These are phyloP conservation scores for Piscicola geometra DNA, from an alignment of 2,888 invertebrate genomes.

Conservation along the genomic window DNA sequence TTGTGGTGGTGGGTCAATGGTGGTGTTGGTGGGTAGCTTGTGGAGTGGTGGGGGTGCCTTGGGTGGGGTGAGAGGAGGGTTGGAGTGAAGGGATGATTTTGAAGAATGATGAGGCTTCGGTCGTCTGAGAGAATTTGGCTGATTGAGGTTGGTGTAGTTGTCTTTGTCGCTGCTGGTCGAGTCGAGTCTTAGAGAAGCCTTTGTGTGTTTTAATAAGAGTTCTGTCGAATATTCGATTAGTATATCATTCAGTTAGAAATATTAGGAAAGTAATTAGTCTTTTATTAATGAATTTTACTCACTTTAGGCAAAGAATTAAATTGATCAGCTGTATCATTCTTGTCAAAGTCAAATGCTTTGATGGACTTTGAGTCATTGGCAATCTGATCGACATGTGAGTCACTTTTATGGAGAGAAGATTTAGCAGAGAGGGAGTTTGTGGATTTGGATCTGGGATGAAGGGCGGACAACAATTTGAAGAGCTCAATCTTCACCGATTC, in stretches of 20 bases:
- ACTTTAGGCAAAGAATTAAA: conserved; percentile 4
- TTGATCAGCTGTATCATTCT: not conserved
- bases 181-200: too few species aligned
- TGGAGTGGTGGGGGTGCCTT: not conserved
- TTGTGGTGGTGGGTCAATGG: not conserved
- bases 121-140: not conserved
- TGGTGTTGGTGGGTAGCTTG: not conserved
- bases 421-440: not conserved
- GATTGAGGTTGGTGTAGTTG: not conserved
- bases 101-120: not conserved
- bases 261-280: too few species aligned
- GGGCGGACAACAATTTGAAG: not conserved
- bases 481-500: conserved; percentile 1
- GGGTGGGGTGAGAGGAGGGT: not conserved
- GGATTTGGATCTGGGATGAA: not conserved
- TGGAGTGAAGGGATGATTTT: too few species aligned
- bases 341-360: not conserved
- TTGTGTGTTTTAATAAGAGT: too few species aligned
- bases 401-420: not conserved
- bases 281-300: too few species aligned
- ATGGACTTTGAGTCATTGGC: not conserved
- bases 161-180: not conserved
- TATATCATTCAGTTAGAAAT: too few species aligned
- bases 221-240: too few species aligned
- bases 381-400: not conserved